These are phyloP conservation scores for Rhegmatorhina hoffmannsi DNA, from an alignment of 2,113 vertebrate species.

Conservation along the genomic window DNA sequence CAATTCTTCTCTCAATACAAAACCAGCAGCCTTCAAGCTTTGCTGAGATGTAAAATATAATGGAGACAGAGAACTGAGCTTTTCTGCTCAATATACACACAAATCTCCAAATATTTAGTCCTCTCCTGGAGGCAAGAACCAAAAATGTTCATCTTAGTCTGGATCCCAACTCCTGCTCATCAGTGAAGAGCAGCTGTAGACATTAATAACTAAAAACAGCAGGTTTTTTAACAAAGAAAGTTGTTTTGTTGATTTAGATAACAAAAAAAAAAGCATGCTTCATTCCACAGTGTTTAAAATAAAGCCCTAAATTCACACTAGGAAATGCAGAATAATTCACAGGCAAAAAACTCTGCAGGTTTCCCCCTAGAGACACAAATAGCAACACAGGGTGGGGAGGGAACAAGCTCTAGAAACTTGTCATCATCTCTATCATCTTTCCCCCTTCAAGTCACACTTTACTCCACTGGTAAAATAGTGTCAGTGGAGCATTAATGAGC, in stretches of 20 bases:
- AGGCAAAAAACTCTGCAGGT: constrained; percentile 25
- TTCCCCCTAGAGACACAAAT: constrained; percentile 11
- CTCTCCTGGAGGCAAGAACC: neutral
- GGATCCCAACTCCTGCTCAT: neutral
- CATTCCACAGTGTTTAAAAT: constrained; percentile 36
- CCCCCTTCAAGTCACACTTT: neutral
- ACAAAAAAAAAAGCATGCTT: neutral
- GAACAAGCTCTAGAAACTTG: neutral
- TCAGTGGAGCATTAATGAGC: constrained; percentile 63
- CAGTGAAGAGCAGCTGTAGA: neutral
- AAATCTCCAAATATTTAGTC: neutral
- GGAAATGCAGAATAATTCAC: constrained; percentile 49
- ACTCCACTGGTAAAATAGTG: constrained; percentile 28
- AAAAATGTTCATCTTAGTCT: neutral
- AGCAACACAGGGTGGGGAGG: neutral
- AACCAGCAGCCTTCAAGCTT: neutral
- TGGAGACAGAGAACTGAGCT: neutral
- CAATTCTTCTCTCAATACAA: neutral
- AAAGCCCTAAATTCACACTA: constrained; percentile 39
- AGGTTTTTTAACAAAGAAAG: neutral
- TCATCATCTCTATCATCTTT: neutral
- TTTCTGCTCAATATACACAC: neutral
- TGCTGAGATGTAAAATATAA: neutral
- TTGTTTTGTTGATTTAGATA: neutral
- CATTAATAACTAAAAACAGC: neutral